Base-by-base conservation (phyloP, 1,140 invertebrate species). In the Apolygus lucorum region DNA sequence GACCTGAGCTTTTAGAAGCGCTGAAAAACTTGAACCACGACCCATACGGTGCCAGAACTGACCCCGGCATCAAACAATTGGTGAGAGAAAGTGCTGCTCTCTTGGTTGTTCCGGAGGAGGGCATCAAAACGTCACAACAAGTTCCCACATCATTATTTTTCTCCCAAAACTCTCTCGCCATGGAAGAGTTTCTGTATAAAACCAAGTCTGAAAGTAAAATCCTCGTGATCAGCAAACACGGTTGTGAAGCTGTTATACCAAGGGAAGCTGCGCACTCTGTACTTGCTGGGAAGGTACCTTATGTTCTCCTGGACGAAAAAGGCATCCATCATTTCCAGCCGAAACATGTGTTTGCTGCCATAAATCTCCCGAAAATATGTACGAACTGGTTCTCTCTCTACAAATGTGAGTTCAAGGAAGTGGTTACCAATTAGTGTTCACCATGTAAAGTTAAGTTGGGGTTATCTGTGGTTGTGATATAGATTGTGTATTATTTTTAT, bases 301-400 rank as follows among this genome's bases (percentile, higher is more conserved):
- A 91, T 73, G 86, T 87, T 1, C 84, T 91, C 1, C 80, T 92
- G 0, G 89, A 91, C 75, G 89, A 91, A 76, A 84, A 83, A 72
- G 90, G 90, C 24, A 84, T 91, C 26, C 85, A 84, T 68, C 86
- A 88, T 77, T 90, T 91, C 75, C 88, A 90, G 75, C 88, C 89
- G 0, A 76, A 90, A 59, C 86, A 90, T 72, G 88, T 88, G 8
- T 87, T 89, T 73, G 85, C 85, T 11, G 87, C 87, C 0, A 76
- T 90, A 62, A 85, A 85, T 68, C 76, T 89, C 4, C 86, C 85
- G 71, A 83, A 85, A 72, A 84, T 84, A 1, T 82, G 82, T 1
- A 82, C 84, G 1, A 83, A 86, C 77, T 78, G 86, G 1, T 73
- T 73, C 52, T 73, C 72, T n/a, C 66, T 70, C 28, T 73, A 73